Evolutionary conservation across 2,888 invertebrate species (phyloP), one percentile per base, ranked within the genome.

Genomic region (Andrena hattorfiana): DNA sequence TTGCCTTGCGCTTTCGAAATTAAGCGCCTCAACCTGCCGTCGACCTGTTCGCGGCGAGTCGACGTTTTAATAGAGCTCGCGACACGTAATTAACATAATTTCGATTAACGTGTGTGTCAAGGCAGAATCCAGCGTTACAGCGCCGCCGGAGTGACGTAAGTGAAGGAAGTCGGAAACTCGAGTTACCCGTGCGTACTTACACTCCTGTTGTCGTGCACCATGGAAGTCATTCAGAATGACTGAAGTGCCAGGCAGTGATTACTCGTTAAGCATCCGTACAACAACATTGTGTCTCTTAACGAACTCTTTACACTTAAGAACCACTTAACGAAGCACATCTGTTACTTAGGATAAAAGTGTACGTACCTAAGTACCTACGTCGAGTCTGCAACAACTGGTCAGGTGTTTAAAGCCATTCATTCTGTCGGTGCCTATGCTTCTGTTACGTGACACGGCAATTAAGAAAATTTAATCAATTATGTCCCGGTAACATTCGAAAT

Each of bases 11-110:
- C 42, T 67, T 32, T 54, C 28, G 8, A 30, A 56, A 42, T 62
- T 10, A 23, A 49, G 56, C 30, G 48, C 32, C n/a, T 42, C 6
- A 7, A 4, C 48, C 32, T 20, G 13, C 49, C 16, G 69, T 56
- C n/a, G 54, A 75, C 68, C 54, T 60, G 67, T 76, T 60, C 10
- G 30, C 42, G 10, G 16, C n/a, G 66, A 26, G 51, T 42, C 23
- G 10, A 49, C 49, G 48, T 23, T 8, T 67, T 67, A 23, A 67
- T 30, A 23, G 30, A 35, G 67, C 28, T 28, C 8, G 20, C 32
- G 20, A 66, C 60, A 26, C n/a, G 10, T 8, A 10, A 79, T 62
- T 26, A 16, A 16, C 23, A 26, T 60, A 32, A 60, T 75, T 69
- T 75, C 48, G 32, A 69, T 35, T 35, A 69, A n/a, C 42, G 20